phyloP scores from a whole-genome alignment of 2,797 vertebrate genomes.

The Gymnopithys bicolor region DNA sequence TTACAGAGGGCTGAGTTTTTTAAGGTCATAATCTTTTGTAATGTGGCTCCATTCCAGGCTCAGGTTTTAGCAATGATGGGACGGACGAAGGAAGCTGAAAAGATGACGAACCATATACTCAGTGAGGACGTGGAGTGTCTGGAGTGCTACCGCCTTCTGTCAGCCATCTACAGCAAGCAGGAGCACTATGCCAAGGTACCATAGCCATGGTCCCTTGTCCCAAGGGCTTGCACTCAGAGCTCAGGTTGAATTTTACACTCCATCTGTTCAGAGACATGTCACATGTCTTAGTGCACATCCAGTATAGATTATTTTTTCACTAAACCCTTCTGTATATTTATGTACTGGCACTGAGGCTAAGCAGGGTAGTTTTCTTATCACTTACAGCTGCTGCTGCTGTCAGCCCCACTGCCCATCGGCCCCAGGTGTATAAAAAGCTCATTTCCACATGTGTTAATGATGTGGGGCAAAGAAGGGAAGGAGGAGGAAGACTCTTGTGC shows the following conservation, averaged over 20 bases:
- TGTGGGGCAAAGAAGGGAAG: background rate
- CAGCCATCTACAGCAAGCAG: conserved; percentile 93
- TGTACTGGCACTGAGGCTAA: background rate
- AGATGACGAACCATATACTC: conserved; percentile 85
- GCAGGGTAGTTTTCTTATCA: background rate
- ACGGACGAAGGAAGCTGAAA: conserved; percentile 84
- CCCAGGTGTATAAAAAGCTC: background rate
- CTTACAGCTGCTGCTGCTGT: background rate
- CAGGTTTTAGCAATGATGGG: conserved; percentile 92
- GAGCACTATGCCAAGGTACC: conserved; percentile 87
- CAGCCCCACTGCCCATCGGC: background rate
- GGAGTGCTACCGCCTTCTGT: conserved; percentile 93
- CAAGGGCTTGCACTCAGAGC: background rate
- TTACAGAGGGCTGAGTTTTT: background rate
- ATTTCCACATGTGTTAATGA: background rate
- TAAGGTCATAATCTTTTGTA: background rate
- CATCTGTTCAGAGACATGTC: background rate
- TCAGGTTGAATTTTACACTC: background rate
- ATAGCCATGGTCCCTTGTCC: accelerated
- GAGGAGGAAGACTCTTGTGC: background rate
- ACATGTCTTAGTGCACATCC: accelerated
- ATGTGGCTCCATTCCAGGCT: conserved; percentile 76
- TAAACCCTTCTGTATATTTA: background rate
- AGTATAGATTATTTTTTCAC: background rate
- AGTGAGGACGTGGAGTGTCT: conserved; percentile 82